These are phyloP conservation scores for Hybos culiciformis DNA, from an alignment of 2,888 invertebrate species.

Conservation along the genomic window DNA sequence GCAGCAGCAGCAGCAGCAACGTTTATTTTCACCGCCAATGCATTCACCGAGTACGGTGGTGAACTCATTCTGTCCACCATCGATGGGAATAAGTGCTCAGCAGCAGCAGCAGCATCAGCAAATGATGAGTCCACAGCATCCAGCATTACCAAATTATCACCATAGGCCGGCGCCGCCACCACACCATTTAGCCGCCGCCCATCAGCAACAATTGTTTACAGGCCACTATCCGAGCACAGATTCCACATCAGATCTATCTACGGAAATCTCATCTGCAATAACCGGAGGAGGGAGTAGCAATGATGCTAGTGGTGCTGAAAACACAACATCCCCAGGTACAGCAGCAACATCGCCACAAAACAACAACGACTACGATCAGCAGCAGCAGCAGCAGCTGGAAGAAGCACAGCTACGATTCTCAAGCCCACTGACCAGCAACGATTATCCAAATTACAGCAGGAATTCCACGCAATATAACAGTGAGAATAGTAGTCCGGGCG, in stretches of 20 bases:
- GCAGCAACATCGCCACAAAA: slow-evolving; percentile 48
- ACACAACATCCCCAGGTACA: slow-evolving; percentile 44
- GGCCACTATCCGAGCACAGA: slow-evolving; percentile 22
- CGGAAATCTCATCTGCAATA: slow-evolving; percentile 66
- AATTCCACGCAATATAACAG: slow-evolving; percentile 7
- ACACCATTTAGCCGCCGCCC: slow-evolving; percentile 16
- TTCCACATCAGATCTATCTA: slow-evolving; percentile 55
- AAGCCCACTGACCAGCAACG: slow-evolving; percentile 31
- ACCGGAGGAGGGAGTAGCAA: slow-evolving; percentile 47
- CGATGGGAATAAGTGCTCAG: slow-evolving; percentile 10
- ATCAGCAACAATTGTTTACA: slow-evolving; percentile 17
- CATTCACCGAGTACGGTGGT: slow-evolving; percentile 24
- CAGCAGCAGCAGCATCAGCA: slow-evolving; percentile 13
- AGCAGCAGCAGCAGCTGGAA: slow-evolving; percentile 41
- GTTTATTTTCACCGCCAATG: slow-evolving; percentile 23
- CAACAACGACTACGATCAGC: slow-evolving; percentile 63
- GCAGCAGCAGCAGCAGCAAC: slow-evolving; percentile 18
- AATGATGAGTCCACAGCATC: slow-evolving; percentile 10
- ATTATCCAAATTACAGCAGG: slow-evolving; percentile 11
- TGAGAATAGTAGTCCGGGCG: slow-evolving; percentile 12
- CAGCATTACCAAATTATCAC: slow-evolving; percentile 12
- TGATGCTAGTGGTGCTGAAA: slow-evolving; percentile 43
- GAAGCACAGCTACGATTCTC: slow-evolving; percentile 35
- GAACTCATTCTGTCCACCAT: slow-evolving; percentile 7
- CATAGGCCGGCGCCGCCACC: slow-evolving; percentile 16